Percentiles rank a stretch among this genome's conserved stretches.
Conservation (phyloP, 2,113 vertebrate species). For the Lagopus leucura region DNA sequence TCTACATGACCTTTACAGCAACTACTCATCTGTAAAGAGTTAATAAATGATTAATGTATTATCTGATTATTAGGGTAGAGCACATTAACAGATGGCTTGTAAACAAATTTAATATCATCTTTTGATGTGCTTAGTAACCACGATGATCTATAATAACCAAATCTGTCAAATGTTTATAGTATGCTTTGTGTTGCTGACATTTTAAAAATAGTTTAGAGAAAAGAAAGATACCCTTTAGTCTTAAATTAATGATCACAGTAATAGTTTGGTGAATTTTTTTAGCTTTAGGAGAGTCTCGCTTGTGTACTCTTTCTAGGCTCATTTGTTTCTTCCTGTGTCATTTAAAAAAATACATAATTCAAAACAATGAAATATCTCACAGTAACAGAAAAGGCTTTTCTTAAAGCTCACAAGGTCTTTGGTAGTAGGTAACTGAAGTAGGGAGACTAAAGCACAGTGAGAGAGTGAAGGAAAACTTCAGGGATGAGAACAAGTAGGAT, state of each 20-base stretch:
- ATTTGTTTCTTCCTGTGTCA: background rate
- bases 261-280: background rate
- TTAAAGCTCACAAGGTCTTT: background rate
- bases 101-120: background rate
- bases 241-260: background rate
- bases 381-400: background rate
- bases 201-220: background rate
- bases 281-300: background rate
- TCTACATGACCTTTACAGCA: background rate
- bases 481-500: background rate
- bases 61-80: background rate
- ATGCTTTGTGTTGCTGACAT: background rate
- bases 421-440: background rate
- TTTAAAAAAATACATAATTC: background rate
- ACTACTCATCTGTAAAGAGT: background rate
- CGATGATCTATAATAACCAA: background rate
- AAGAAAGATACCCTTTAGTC: background rate
- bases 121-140: background rate
- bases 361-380: background rate
- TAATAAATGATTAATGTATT: constrained; percentile 1
- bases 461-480: background rate
- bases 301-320: background rate
- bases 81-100: background rate
- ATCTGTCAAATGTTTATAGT: background rate
- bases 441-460: background rate